Percentiles rank a stretch among this genome's conserved stretches.
phyloP scores from a whole-genome alignment of 2,113 vertebrate genomes.

The Phaetusa simplex region DNA sequence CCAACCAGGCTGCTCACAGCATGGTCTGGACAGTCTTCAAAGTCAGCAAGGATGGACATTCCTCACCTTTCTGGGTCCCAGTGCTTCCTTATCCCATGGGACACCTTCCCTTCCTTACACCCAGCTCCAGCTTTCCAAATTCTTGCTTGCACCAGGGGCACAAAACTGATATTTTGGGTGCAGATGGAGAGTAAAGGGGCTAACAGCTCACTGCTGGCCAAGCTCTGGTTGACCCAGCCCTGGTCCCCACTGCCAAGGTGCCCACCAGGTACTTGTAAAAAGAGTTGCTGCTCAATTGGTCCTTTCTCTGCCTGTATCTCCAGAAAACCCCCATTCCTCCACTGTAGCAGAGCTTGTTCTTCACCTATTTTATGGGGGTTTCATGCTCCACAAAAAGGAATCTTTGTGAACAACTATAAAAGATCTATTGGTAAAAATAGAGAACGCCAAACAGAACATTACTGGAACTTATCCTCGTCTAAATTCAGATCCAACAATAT shows the following conservation, averaged over 20 bases:
- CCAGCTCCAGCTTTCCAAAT: neutral
- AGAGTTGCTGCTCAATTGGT: neutral
- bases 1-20: neutral
- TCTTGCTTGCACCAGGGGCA: neutral
- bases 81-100: neutral
- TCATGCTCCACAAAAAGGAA: fast-evolving
- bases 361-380: neutral
- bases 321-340: neutral
- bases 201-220: neutral
- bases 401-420: neutral
- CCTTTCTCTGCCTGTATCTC: neutral
- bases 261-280: neutral
- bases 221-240: fast-evolving
- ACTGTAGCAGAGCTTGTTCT: neutral
- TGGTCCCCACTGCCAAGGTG: neutral
- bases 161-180: neutral
- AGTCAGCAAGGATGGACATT: neutral
- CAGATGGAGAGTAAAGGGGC: fast-evolving
- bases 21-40: neutral
- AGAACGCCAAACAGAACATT: neutral
- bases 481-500: neutral
- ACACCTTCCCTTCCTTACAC: neutral
- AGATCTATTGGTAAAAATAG: neutral
- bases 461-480: neutral
- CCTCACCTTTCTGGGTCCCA: fast-evolving